phyloP scores from a whole-genome alignment of 1,140 invertebrate genomes.

The Antheraea pernyi region DNA sequence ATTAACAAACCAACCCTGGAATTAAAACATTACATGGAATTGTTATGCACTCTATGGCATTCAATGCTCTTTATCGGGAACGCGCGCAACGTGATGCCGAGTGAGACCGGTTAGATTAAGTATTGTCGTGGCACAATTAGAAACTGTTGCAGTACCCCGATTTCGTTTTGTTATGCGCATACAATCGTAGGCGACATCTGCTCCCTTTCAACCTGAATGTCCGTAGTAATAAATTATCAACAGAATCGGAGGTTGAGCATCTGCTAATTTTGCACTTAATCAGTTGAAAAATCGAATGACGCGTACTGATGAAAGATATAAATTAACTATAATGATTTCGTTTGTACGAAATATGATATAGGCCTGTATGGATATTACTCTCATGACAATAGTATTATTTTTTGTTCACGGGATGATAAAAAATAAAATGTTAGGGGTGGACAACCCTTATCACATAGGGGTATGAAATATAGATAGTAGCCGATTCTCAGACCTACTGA shows the following conservation, averaged over 20 bases:
- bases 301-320: too few relatives aligned
- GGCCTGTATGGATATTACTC: too few relatives aligned
- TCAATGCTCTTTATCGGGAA: slow-evolving; percentile 25
- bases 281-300: slow-evolving; percentile 5
- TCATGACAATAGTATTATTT: too few relatives aligned
- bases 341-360: too few relatives aligned
- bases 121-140: slow-evolving; percentile 74
- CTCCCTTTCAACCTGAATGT: slow-evolving; percentile 30
- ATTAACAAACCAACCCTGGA: not conserved
- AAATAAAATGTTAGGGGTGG: too few relatives aligned
- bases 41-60: slow-evolving; percentile 25
- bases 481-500: too few relatives aligned
- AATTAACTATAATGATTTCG: too few relatives aligned
- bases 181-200: slow-evolving; percentile 64
- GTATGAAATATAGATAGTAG: too few relatives aligned
- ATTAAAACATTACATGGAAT: not conserved
- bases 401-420: too few relatives aligned
- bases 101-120: slow-evolving; percentile 74
- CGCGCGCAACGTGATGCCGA: slow-evolving; percentile 53
- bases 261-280: slow-evolving; percentile 53
- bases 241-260: slow-evolving; percentile 28
- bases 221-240: slow-evolving; percentile 28
- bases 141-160: slow-evolving; percentile 62
- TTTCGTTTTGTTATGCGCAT: slow-evolving; percentile 66
- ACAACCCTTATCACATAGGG: too few relatives aligned